phyloP scores from a whole-genome alignment of 2,797 vertebrate species.

The Thripadectes ignobilis region DNA sequence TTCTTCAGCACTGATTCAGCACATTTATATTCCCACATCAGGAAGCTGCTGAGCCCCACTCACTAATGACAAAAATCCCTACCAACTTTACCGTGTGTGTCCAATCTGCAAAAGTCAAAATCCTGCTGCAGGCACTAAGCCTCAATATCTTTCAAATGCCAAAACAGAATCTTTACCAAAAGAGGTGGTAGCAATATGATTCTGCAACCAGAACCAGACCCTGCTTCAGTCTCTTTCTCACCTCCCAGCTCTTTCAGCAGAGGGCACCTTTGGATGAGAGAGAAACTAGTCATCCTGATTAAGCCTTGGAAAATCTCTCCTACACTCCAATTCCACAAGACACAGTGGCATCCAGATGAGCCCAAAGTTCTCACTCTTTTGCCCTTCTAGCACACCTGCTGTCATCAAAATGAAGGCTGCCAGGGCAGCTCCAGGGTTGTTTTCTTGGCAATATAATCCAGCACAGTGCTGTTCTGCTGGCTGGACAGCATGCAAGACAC shows the following conservation, averaged over 20 bases:
- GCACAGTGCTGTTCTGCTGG: neutral
- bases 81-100: neutral
- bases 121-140: neutral
- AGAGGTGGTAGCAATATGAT: neutral
- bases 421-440: neutral
- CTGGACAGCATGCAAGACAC: accelerated
- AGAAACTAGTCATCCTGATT: neutral
- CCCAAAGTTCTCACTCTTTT: neutral
- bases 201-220: neutral
- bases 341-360: neutral
- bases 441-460: neutral
- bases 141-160: accelerated
- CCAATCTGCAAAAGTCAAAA: neutral
- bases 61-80: neutral
- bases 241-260: neutral
- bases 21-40: neutral
- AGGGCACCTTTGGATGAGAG: neutral
- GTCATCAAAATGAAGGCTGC: neutral
- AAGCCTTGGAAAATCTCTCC: neutral
- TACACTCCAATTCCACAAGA: neutral
- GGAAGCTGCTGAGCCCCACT: neutral
- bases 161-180: neutral
- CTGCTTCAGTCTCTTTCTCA: neutral
- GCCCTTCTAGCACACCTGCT: neutral
- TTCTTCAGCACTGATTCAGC: neutral